Conservation (phyloP, 2,113 vertebrate species). For the Acrocephalus kingi region DNA sequence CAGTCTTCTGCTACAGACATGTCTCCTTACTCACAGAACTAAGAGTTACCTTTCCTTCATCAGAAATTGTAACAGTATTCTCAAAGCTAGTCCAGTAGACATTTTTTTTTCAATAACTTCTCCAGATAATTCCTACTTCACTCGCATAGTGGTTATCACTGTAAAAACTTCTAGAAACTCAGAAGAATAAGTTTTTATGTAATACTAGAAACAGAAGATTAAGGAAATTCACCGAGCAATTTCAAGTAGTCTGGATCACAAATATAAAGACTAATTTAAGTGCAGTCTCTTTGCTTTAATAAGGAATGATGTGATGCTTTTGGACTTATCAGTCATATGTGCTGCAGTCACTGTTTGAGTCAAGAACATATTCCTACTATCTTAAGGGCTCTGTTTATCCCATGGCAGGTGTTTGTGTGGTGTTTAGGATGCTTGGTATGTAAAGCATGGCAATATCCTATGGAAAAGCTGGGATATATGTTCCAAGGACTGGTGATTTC, state of each 20-base stretch:
- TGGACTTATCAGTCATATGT: not conserved
- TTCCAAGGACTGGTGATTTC: not conserved
- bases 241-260: not conserved
- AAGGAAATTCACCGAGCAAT: not conserved
- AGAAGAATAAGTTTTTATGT: not conserved
- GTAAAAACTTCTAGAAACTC: not conserved
- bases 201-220: not conserved
- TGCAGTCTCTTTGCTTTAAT: not conserved
- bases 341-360: not conserved
- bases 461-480: not conserved
- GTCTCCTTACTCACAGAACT: not conserved
- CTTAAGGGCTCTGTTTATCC: not conserved
- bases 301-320: not conserved
- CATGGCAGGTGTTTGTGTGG: not conserved
- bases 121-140: not conserved
- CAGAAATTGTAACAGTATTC: not conserved
- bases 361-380: not conserved
- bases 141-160: not conserved
- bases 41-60: not conserved
- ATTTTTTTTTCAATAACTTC: not conserved
- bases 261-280: not conserved
- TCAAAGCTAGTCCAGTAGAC: not conserved
- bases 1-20: not conserved
- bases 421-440: not conserved
- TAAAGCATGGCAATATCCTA: not conserved